These are phyloP conservation scores for Heteromormyrus szaboi DNA, from an alignment of 2,797 vertebrate genomes.

Conservation along the genomic window DNA sequence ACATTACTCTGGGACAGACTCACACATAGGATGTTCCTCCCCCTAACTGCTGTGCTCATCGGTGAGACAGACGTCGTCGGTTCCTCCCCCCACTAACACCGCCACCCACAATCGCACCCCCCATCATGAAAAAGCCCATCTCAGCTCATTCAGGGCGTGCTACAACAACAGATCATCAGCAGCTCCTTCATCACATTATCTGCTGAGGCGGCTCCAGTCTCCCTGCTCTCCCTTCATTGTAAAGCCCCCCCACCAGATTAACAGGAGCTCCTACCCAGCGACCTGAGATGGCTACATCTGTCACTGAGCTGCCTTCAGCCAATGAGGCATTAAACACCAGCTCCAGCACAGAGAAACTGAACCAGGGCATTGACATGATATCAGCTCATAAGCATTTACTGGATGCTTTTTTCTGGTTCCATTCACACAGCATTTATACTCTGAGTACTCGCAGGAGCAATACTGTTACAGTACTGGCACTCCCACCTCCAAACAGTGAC, in stretches of 20 bases:
- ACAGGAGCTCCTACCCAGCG: conserved; percentile 27
- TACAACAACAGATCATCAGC: not conserved
- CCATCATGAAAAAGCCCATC: not conserved
- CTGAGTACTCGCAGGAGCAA: not conserved
- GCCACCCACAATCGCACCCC: not conserved
- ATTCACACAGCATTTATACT: not conserved
- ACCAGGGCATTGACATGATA: not conserved
- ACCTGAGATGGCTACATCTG: conserved; percentile 44
- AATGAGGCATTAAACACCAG: conserved; percentile 28
- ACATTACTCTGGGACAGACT: not conserved
- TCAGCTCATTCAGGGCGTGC: not conserved
- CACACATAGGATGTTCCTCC: not conserved
- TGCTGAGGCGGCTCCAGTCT: not conserved
- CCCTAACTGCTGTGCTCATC: conserved; percentile 3
- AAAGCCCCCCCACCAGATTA: not conserved
- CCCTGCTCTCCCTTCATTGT: not conserved
- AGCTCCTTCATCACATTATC: not conserved
- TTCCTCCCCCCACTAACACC: not conserved
- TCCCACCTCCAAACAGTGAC: not conserved
- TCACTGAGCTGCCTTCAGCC: conserved; percentile 21
- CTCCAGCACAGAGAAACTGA: not conserved
- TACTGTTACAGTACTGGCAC: not conserved
- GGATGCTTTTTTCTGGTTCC: not conserved
- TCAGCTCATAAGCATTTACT: not conserved
- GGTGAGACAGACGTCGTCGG: conserved; percentile 17